phyloP scores from a whole-genome alignment of 1,140 invertebrate genomes.

The Diorhabda sublineata region DNA sequence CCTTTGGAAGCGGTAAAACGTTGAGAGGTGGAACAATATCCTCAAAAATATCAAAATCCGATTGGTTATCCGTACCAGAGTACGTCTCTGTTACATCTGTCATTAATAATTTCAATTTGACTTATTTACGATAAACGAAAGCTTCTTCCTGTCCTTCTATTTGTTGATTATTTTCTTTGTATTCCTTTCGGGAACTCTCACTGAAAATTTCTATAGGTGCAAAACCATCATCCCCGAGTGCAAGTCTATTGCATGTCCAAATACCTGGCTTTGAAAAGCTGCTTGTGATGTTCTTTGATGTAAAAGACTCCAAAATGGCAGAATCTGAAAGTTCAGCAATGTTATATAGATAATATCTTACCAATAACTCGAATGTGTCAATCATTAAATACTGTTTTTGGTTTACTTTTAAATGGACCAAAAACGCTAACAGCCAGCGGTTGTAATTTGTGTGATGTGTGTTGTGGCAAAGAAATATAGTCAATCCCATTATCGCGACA shows the following conservation, averaged over 20 bases:
- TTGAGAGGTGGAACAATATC: not conserved
- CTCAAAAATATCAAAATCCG: not conserved
- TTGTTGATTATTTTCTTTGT: not conserved
- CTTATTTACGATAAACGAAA: not conserved
- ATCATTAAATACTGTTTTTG: constrained; percentile 45
- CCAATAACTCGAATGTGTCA: constrained; percentile 35
- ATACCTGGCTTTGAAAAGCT: constrained; percentile 21
- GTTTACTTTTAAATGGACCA: constrained; percentile 39
- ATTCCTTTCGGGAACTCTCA: no score
- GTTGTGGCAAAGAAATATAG: constrained; percentile 41
- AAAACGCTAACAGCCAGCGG: constrained; percentile 44
- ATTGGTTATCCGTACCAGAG: not conserved
- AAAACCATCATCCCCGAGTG: constrained; percentile 27
- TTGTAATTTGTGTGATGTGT: constrained; percentile 46
- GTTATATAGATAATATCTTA: constrained; percentile 40
- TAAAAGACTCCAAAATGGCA: constrained; percentile 26
- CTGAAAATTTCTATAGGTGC: not conserved
- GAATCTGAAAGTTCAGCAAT: constrained; percentile 27
- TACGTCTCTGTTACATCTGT: not conserved
- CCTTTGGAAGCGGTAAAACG: not conserved
- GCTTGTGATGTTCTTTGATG: constrained; percentile 25
- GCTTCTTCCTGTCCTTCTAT: no score
- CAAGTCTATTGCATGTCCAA: constrained; percentile 21
- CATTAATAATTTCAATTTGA: not conserved
- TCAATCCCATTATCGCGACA: constrained; percentile 37